phyloP scores from a whole-genome alignment of 2,888 invertebrate species.

The Nomada hirtipes region DNA sequence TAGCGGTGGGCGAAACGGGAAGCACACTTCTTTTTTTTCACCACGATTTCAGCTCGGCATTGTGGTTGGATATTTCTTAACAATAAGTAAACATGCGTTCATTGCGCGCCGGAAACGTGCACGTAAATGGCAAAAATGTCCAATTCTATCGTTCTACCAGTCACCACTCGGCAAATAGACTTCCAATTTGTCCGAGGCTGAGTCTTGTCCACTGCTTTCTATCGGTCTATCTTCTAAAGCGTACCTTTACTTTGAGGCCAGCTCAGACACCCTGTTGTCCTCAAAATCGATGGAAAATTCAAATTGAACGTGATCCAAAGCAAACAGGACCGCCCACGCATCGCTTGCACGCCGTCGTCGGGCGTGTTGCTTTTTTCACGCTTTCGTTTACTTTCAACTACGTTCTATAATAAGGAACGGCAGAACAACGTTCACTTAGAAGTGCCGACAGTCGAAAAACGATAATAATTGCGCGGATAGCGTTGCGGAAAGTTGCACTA shows the following conservation, averaged over 20 bases:
- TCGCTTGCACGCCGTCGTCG: background rate
- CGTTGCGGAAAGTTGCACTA: conserved; percentile 2
- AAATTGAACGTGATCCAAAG: conserved; percentile 8
- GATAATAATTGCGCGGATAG: background rate
- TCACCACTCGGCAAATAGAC: conserved; percentile 3
- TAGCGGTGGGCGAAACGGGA: too few species aligned
- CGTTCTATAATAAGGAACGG: background rate
- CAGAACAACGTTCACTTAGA: background rate
- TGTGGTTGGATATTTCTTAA: too few species aligned
- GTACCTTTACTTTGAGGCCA: background rate
- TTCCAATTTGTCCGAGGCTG: background rate
- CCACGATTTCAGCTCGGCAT: too few species aligned
- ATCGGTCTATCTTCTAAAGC: background rate
- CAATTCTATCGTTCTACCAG: background rate
- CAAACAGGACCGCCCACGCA: conserved; percentile 18
- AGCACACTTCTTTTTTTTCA: too few species aligned
- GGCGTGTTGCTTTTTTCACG: conserved; percentile 14
- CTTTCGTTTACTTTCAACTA: conserved; percentile 35
- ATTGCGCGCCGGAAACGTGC: too few species aligned
- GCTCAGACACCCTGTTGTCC: background rate
- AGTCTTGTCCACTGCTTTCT: background rate
- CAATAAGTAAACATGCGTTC: too few species aligned
- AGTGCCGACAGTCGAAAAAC: background rate
- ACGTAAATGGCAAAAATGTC: background rate
- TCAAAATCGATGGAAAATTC: conserved; percentile 12